Base-by-base conservation (phyloP, 2,113 vertebrate genomes). In the Mormyrus lacerda region DNA sequence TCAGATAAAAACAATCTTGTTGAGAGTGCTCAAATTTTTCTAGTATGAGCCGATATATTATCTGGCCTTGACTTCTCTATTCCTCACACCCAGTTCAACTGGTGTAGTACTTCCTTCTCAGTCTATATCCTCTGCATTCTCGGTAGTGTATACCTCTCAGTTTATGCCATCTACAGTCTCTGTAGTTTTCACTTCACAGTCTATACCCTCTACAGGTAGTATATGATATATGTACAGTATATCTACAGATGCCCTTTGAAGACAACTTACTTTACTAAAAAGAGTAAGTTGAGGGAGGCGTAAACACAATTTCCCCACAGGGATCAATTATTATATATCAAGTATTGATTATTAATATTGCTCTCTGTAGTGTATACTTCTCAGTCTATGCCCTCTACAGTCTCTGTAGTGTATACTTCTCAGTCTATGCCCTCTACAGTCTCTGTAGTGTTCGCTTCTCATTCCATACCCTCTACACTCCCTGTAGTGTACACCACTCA, bases 101-200 rank as follows among this genome's bases (percentile, higher is more conserved):
- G 44, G 31, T 47, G 44, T 47, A 94, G 93, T 76, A 79, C 48
- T 35, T 13, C n/a, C 8, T 53, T 51, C 10, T 47, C 44, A 85
- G 47, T 13, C 83, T 48, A 11, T 21, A 86, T 11, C 21, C 48
- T 50, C 11, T 51, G 17, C 10, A 4, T 9, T 47, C 7, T 45
- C 39, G 47, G 3, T 47, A 83, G 27, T 47, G 24, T 50, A 2
- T 48, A 86, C 27, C 50, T 27, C 79, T 27, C 84, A 31, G 47
- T 27, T 0, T 51, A n/a, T 76, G 35, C 31, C 69, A 4, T 69
- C 6, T 45, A 19, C 7, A 44, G 1, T 17, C 15, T 82, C 76
- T 82, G 8, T 83, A 94, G 92, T 76, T 51, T 48, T 21, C 15
- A 17, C n/a, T n/a, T 39, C 31, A n/a, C 44, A 85, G 45, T 15